Evolutionary conservation across 2,888 invertebrate species (phyloP), one percentile per base, ranked within the genome.

Genomic region (Syrista parreyssii): DNA sequence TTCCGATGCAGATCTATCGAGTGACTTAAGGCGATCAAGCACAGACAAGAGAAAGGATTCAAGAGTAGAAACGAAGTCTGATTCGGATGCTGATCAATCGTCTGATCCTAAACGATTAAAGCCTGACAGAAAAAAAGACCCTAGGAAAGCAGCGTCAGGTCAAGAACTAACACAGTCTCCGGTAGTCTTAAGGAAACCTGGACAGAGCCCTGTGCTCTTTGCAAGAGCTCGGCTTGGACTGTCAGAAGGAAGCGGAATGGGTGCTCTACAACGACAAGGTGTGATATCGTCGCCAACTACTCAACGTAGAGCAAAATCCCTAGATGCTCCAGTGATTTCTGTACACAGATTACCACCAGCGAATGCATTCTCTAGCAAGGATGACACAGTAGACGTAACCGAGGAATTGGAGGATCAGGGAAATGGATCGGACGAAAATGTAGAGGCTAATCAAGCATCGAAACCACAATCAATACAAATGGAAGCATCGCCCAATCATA

Each of bases 341-440:
- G 92, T 97, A 40, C 96, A 95, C 90, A 93, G 95, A 86, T 91
- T 97, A 71, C 97, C 97, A 30, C 95, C 96, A 11, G 95, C 96
- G 91, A 96, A 97, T 91, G 96, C 97, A 0, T 97, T 97, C 89
- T 97, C 97, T 2, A 96, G 97, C 34, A 97, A 97, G 92, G 97
- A 97, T 89, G 97, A 97, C 88, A 97, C 97, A 0, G 95, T 97
- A 0, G 97, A 95, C 84, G 94, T 95, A 85, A 94, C 94, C 79
- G 96, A 96, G 82, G 95, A 95, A 88, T 80, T 79, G 23, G 86
- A 87, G 68, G 84, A 84, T 12, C 82, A 82, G 75, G 85, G 93
- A 93, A 79, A 94, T 94, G 84, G 94, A 93, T 68, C 94, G 93
- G 0, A 93, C 93, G 88, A 94, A 93, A 55, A 92, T 94, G 78